A percentile compares a stretch with the other conserved stretches of the same genome.
phyloP scores from a whole-genome alignment of 2,113 vertebrate species.

The human (Homo sapiens) region GRCh38 chr11:131576001-131576500 shows the following conservation, averaged over 20 bases:
- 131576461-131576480: neutral
- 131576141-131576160: neutral
- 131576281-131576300: neutral
- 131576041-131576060: constrained; percentile 7
- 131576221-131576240: neutral
- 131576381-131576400: neutral
- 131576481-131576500: neutral
- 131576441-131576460: neutral
- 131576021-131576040: neutral
- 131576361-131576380: neutral
- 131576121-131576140: constrained; percentile 18
- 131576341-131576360: neutral
- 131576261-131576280: neutral
- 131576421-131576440: neutral
- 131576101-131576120: constrained; percentile 1
- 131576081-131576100: neutral
- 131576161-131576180: constrained; percentile 31
- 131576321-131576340: neutral
- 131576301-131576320: constrained; percentile 20
- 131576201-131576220: neutral
- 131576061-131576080: neutral
- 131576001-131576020: constrained; percentile 24
- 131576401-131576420: neutral
- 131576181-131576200: neutral
- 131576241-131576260: constrained; percentile 31